phyloP scores from a whole-genome alignment of 2,888 invertebrate species.

The Lasioglossum marginatum region DNA sequence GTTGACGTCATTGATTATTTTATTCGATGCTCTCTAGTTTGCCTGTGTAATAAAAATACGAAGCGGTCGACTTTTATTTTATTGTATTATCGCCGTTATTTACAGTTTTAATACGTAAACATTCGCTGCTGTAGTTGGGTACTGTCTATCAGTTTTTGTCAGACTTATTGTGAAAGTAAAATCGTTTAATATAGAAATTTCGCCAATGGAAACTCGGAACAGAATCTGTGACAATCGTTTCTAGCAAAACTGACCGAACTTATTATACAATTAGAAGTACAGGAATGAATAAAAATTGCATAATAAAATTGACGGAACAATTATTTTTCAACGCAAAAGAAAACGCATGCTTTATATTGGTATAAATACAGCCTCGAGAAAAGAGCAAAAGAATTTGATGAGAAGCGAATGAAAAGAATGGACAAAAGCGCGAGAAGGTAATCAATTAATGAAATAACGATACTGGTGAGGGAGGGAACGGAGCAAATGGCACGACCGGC shows the following conservation, averaged over 20 bases:
- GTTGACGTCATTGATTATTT: not conserved
- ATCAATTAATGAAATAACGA: constrained; percentile 1
- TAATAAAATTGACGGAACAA: not conserved
- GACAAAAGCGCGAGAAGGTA: not conserved
- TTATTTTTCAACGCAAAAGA: no score
- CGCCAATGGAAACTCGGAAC: not conserved
- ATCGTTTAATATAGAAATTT: not conserved
- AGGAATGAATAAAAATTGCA: not conserved
- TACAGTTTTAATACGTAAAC: no score
- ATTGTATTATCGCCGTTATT: not conserved
- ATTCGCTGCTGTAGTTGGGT: not conserved
- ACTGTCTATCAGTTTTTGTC: not conserved
- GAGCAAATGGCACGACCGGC: not conserved
- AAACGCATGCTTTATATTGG: not conserved
- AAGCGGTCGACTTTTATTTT: not conserved
- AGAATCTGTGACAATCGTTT: not conserved
- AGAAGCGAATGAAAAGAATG: not conserved
- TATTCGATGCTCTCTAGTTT: not conserved
- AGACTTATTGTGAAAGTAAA: not conserved
- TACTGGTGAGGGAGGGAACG: not conserved
- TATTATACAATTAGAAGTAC: not conserved
- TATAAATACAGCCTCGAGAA: not conserved
- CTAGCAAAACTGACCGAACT: not conserved
- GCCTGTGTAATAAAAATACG: not conserved
- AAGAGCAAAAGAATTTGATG: not conserved